phyloP scores from a whole-genome alignment of 2,113 vertebrate genomes.

The Phylloscopus trochilus region DNA sequence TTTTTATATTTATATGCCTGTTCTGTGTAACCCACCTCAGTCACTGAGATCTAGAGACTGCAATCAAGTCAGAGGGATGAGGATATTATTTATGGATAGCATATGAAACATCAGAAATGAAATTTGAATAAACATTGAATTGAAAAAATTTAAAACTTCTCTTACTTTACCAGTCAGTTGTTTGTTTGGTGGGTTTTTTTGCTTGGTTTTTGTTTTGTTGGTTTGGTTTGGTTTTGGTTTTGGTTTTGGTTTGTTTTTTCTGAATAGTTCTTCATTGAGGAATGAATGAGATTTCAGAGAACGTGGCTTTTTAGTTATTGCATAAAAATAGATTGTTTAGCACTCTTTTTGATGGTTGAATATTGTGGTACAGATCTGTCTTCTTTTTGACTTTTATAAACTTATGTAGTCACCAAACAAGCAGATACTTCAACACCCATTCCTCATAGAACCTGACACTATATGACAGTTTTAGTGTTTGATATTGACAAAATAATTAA shows the following conservation, averaged over 20 bases:
- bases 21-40: not conserved
- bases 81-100: not conserved
- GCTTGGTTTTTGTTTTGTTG: no score
- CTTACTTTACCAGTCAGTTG: not conserved
- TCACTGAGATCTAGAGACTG: not conserved
- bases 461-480: not conserved
- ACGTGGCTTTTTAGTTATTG: not conserved
- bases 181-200: not conserved
- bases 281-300: not conserved
- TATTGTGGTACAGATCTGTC: not conserved
- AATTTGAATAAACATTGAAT: not conserved
- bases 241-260: not conserved
- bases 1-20: not conserved
- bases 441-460: not conserved
- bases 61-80: not conserved
- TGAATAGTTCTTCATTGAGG: not conserved
- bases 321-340: not conserved
- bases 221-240: not conserved
- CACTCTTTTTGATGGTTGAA: not conserved
- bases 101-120: not conserved
- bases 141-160: not conserved
- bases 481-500: not conserved
- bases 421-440: not conserved
- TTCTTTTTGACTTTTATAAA: not conserved
- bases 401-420: not conserved